Conservation (phyloP, 2,888 invertebrate species). For the Odontocolon sp. region DNA sequence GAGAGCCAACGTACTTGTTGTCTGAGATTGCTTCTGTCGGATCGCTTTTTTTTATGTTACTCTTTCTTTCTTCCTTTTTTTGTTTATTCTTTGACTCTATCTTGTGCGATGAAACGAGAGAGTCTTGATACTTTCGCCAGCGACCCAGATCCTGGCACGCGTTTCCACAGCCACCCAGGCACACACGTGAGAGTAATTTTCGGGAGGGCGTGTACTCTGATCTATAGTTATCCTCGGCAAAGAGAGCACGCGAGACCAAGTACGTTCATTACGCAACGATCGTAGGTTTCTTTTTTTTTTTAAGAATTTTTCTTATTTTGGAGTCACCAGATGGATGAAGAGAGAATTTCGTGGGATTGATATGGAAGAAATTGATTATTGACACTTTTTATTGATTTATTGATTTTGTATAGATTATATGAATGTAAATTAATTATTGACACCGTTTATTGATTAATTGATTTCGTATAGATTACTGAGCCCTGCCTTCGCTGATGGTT, state of each 20-base stretch:
- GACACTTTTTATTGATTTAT: background rate
- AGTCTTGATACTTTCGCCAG: conserved; percentile 54
- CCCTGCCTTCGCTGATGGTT: conserved; percentile 92
- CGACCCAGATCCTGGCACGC: conserved; percentile 56
- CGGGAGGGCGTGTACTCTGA: conserved; percentile 50
- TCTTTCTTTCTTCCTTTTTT: background rate
- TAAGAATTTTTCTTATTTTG: background rate
- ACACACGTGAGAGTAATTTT: conserved; percentile 53
- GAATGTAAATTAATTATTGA: too few relatives aligned
- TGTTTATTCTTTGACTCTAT: conserved; percentile 38
- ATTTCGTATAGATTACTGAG: conserved; percentile 84
- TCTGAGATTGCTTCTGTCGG: conserved; percentile 16
- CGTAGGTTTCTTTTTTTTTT: too few relatives aligned
- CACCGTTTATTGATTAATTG: background rate
- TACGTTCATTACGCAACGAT: too few relatives aligned
- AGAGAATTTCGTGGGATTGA: too few relatives aligned
- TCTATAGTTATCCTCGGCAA: background rate
- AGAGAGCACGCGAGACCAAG: too few relatives aligned
- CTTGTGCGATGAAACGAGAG: conserved; percentile 44
- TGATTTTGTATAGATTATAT: conserved; percentile 82
- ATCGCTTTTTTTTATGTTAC: conserved; percentile 35
- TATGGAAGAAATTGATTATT: too few relatives aligned
- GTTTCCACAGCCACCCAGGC: conserved; percentile 1
- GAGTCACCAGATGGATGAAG: background rate
- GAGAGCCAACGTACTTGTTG: conserved; percentile 7